A percentile compares a stretch with the other conserved stretches of the same genome.
Conservation (phyloP, 2,888 invertebrate species). For the Odiellus spinosus region DNA sequence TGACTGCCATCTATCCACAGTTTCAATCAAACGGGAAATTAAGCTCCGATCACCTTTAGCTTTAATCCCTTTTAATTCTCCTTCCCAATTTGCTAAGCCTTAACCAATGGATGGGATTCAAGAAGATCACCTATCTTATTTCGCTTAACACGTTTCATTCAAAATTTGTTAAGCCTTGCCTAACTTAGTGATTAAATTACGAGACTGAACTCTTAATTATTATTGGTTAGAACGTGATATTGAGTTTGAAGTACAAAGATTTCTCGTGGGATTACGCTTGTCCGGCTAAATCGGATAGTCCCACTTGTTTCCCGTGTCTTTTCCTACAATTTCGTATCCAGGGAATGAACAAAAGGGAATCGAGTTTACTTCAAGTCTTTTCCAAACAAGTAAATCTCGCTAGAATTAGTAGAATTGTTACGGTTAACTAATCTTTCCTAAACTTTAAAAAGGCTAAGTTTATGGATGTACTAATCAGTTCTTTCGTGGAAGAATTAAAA, state of each 20-base stretch:
- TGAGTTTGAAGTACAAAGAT: constrained; percentile 73
- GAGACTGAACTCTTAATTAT: neutral
- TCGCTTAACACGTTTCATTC: no score
- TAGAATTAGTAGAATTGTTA: neutral
- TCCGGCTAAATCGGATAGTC: constrained; percentile 59
- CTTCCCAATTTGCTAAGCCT: no score
- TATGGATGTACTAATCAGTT: constrained; percentile 71
- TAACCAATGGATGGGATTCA: no score
- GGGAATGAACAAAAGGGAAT: constrained; percentile 57
- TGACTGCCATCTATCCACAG: no score
- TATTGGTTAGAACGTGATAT: constrained; percentile 49
- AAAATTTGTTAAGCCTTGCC: no score
- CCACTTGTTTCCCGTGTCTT: constrained; percentile 74
- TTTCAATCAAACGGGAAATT: no score
- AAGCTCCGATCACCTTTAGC: no score
- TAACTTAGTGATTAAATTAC: neutral
- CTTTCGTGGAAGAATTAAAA: constrained; percentile 49
- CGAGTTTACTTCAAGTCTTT: constrained; percentile 54
- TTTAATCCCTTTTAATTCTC: no score
- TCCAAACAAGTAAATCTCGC: constrained; percentile 37
- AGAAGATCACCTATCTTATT: neutral
- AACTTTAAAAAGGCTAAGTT: constrained; percentile 53
- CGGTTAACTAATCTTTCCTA: neutral
- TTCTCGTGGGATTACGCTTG: constrained; percentile 84
- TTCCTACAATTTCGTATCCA: constrained; percentile 76